Base-by-base conservation (phyloP, 1,140 invertebrate species). In the Drosophila kepulauana region DNA sequence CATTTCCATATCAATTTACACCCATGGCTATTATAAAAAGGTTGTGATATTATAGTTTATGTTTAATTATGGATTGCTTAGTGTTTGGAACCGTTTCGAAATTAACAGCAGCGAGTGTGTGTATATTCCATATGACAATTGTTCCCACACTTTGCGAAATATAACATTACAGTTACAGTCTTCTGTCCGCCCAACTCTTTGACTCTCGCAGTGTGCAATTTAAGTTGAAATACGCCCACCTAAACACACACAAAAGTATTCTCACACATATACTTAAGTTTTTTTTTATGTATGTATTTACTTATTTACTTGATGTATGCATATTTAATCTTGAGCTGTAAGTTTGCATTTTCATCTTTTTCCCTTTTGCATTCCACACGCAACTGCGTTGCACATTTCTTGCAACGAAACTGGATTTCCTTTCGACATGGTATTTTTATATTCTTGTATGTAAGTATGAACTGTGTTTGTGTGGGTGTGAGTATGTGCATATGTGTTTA, bases 371-470 rank as follows among this genome's bases (percentile, higher is more conserved):
- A 70, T 73, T 69, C 54, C 54, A 63, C 59, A 82, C 62, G 79
- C 79, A 82, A 82, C 63, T 82, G 49, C 51, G 76, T 65, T 70
- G 71, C 62, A 58, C 41, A 56, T 65, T 41, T 51, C 38, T 69
- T 16, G 13, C 62, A 56, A 65, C 35, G 49, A 56, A 75, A 75
- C 58, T 75, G 72, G 72, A 75, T 73, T 84, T 66, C 48, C 58
- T 57, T 64, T 48, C 54, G 41, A 54, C 59, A 48, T 57, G 69
- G 13, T 30, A 77, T 69, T 49, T 30, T 13, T 25, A 43, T 52
- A 52, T 8, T 0, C 5, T 33, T 3, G 20, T 20, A 20, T 20
- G 16, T 20, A 20, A 3, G 3, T 25, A 25, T 25, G 16, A 20
- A 20, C 16, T 20, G 1, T 20, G 20, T 25, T 25, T 30, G n/a